Conservation (phyloP, 2,797 vertebrate genomes). For the Eulemur rubriventer region DNA sequence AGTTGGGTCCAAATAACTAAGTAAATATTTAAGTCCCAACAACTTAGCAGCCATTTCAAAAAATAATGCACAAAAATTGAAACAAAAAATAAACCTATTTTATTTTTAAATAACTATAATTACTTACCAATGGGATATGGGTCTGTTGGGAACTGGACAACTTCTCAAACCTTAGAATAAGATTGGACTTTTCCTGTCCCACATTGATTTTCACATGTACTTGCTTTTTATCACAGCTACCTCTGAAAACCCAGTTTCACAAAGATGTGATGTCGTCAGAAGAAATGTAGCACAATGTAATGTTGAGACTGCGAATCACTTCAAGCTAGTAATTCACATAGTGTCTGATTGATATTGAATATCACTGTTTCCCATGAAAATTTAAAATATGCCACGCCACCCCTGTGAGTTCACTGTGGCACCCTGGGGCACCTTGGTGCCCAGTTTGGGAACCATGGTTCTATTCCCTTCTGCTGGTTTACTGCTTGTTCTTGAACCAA, state of each 20-base stretch:
- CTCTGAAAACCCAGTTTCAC: background rate
- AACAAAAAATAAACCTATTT: background rate
- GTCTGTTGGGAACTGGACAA: background rate
- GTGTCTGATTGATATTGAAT: background rate
- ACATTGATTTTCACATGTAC: background rate
- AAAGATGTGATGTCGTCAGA: background rate
- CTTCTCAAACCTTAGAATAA: background rate
- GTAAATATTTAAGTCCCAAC: background rate
- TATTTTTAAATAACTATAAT: background rate
- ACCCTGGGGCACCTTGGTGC: background rate
- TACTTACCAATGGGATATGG: background rate
- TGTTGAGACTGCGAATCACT: background rate
- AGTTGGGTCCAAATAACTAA: background rate
- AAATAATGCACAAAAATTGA: background rate
- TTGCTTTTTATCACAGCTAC: background rate
- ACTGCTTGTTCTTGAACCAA: background rate
- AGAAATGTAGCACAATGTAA: background rate
- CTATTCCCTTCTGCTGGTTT: background rate
- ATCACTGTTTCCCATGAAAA: background rate
- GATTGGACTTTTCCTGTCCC: background rate
- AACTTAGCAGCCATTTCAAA: background rate
- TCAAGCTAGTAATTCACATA: background rate
- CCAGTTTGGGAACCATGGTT: background rate
- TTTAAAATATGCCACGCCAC: background rate
- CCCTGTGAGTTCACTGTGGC: background rate